A percentile compares a stretch with the other conserved stretches of the same genome.
Evolutionary conservation across 2,113 vertebrate species (phyloP).

Genomic region (Melierax canorus): DNA sequence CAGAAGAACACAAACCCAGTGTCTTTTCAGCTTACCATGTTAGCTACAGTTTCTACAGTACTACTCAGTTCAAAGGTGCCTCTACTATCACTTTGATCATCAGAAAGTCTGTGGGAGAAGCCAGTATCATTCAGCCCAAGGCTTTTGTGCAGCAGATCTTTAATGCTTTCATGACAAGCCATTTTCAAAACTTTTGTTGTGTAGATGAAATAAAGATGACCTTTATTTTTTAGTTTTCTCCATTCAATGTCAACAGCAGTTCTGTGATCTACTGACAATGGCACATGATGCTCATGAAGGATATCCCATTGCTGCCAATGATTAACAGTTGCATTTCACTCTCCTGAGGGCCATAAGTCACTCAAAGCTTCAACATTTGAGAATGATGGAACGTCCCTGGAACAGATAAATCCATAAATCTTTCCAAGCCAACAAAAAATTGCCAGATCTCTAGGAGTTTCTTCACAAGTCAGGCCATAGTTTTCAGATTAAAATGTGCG

Average conservation of each 20-base stretch:
- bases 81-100: not conserved
- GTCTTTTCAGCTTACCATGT: not conserved
- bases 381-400: not conserved
- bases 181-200: not conserved
- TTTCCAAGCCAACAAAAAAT: not conserved
- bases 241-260: not conserved
- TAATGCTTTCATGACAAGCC: not conserved
- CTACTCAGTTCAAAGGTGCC: not conserved
- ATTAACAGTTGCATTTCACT: not conserved
- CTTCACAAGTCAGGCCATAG: not conserved
- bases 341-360: not conserved
- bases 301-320: not conserved
- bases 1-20: not conserved
- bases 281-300: not conserved
- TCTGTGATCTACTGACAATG: slow-evolving; percentile 8
- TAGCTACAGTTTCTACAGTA: not conserved
- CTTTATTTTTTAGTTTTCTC: slow-evolving; percentile 14
- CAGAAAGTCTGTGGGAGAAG: not conserved
- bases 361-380: not conserved
- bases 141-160: not conserved
- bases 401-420: not conserved
- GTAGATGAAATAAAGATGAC: not conserved
- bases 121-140: not conserved
- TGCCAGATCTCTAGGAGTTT: not conserved
- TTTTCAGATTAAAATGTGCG: not conserved